Evolutionary conservation across 2,888 invertebrate genomes (phyloP).

Genomic region (Clistopyga incitator): DNA sequence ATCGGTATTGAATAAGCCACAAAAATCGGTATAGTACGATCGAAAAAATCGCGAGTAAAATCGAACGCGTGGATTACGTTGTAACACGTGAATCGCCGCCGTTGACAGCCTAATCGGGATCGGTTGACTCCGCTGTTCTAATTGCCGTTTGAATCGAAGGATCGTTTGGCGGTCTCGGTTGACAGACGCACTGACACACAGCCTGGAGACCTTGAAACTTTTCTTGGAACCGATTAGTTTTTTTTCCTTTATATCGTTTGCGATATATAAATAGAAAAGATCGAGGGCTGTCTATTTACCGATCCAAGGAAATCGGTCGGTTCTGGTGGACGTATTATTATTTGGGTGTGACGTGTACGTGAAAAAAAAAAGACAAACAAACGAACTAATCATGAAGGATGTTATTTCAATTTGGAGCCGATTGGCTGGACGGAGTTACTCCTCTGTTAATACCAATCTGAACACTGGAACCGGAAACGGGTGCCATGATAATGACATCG

Average conservation of each 20-base stretch:
- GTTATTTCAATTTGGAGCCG: constrained; percentile 87
- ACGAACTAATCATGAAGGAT: constrained; percentile 86
- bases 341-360: constrained; percentile 21
- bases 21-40: too few relatives aligned
- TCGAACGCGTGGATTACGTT: constrained; percentile 57
- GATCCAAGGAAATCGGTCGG: neutral
- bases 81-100: neutral
- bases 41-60: constrained; percentile 31
- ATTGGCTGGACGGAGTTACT: constrained; percentile 86
- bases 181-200: neutral
- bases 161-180: neutral
- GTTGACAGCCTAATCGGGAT: neutral
- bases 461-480: constrained; percentile 51
- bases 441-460: constrained; percentile 85
- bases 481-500: constrained; percentile 59
- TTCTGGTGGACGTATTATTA: neutral
- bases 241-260: constrained; percentile 8
- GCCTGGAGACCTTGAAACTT: constrained; percentile 11
- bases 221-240: constrained; percentile 16
- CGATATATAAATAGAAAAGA: constrained; percentile 15
- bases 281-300: neutral
- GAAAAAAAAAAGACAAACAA: constrained; percentile 2
- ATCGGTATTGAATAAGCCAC: neutral
- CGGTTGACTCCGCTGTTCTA: neutral
- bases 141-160: constrained; percentile 7